Conservation (phyloP, 2,888 invertebrate genomes). For the Microctonus brassicae region DNA sequence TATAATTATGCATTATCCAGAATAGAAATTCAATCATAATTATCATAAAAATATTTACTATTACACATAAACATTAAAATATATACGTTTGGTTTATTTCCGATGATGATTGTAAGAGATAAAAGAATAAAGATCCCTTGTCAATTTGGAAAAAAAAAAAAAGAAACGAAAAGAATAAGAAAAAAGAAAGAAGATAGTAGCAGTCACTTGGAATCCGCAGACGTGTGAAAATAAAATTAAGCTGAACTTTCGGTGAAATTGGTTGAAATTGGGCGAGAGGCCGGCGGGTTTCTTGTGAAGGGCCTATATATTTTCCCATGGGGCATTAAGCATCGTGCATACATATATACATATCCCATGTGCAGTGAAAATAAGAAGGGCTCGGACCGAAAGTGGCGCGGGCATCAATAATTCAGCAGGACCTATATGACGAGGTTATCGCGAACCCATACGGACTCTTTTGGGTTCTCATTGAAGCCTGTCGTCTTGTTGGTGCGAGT, state of each 20-base stretch:
- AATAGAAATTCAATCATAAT: too few relatives aligned
- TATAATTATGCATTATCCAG: too few relatives aligned
- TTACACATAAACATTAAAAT: too few relatives aligned
- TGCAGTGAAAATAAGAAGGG: conserved; percentile 43
- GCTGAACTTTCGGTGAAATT: conserved; percentile 74
- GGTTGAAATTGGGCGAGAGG: conserved; percentile 74
- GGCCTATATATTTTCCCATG: conserved; percentile 32
- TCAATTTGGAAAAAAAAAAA: conserved; percentile 32
- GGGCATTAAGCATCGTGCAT: conserved; percentile 15
- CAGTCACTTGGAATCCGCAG: conserved; percentile 54
- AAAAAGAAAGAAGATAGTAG: conserved; percentile 7
- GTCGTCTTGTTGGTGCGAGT: conserved; percentile 29
- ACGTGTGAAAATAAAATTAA: conserved; percentile 74
- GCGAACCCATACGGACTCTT: conserved; percentile 42
- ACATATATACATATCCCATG: conserved; percentile 7
- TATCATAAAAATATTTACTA: too few relatives aligned
- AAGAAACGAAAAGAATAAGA: conserved; percentile 20
- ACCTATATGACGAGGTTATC: conserved; percentile 66
- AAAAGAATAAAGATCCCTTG: conserved; percentile 51
- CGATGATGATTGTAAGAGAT: conserved; percentile 64
- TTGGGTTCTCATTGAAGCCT: neutral
- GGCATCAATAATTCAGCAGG: conserved; percentile 69
- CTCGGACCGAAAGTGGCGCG: conserved; percentile 58
- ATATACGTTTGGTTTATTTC: conserved; percentile 53
- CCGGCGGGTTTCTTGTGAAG: conserved; percentile 39